Evolutionary conservation across 2,888 invertebrate genomes (phyloP).

Genomic region (Coenonympha glycerion): DNA sequence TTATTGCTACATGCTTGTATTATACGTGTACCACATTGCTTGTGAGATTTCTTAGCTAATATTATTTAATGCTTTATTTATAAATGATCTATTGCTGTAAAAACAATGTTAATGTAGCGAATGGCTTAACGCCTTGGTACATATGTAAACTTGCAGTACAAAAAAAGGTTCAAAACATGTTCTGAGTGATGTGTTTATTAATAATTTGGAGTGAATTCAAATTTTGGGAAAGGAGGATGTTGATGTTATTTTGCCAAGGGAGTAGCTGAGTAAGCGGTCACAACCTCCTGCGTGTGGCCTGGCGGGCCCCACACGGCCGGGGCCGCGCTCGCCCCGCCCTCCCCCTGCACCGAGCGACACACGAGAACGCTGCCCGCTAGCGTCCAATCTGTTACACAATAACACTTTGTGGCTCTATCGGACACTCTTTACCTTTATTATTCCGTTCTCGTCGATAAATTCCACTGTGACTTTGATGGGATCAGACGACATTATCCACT

Average conservation of each 20-base stretch:
- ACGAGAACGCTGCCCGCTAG: conserved; percentile 71
- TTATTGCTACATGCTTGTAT: background rate
- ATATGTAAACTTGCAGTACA: background rate
- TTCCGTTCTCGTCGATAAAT: conserved; percentile 70
- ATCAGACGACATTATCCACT: conserved; percentile 75
- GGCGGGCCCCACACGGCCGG: conserved; percentile 77
- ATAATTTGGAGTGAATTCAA: background rate
- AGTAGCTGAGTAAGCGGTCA: conserved; percentile 75
- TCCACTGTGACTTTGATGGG: conserved; percentile 67
- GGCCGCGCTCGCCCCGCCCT: conserved; percentile 75
- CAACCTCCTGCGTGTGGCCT: conserved; percentile 77
- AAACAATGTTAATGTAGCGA: background rate
- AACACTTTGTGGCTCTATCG: conserved; percentile 56
- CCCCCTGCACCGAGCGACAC: conserved; percentile 70
- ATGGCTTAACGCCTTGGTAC: background rate
- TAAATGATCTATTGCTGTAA: background rate
- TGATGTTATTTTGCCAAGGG: conserved; percentile 62
- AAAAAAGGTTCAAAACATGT: background rate
- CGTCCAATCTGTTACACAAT: conserved; percentile 73
- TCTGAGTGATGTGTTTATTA: background rate
- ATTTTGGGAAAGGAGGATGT: conserved; percentile 14
- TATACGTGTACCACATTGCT: background rate
- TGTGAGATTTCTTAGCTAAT: background rate
- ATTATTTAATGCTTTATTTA: background rate
- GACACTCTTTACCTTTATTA: conserved; percentile 62